These are phyloP conservation scores for Nomada ferruginata DNA, from an alignment of 2,888 invertebrate species.

Conservation along the genomic window DNA sequence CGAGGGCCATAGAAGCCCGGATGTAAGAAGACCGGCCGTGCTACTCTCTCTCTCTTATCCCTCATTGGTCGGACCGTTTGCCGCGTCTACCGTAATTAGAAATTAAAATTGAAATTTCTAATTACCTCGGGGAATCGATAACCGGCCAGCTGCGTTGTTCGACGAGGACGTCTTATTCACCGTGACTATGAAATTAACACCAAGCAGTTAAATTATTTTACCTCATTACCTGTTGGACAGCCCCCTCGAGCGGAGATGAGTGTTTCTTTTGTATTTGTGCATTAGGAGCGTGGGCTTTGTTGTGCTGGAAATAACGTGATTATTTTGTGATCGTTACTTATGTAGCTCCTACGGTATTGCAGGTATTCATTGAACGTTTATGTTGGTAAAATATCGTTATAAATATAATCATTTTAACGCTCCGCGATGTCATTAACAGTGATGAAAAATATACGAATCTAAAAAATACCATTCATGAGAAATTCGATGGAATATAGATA, in stretches of 20 bases:
- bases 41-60: neutral
- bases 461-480: no score
- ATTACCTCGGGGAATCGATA: slow-evolving; percentile 47
- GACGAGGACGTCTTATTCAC: slow-evolving; percentile 11
- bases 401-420: no score
- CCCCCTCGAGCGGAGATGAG: neutral
- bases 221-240: slow-evolving; percentile 8
- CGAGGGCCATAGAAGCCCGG: slow-evolving; percentile 13
- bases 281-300: neutral
- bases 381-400: no score
- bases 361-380: no score
- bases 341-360: no score
- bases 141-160: slow-evolving; percentile 8
- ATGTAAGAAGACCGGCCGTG: neutral
- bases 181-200: slow-evolving; percentile 31
- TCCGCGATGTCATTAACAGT: no score
- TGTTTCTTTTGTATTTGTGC: neutral
- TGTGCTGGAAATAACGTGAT: neutral
- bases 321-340: no score
- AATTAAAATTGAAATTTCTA: slow-evolving; percentile 56
- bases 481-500: no score
- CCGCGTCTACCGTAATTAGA: slow-evolving; percentile 33
- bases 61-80: neutral
- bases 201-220: slow-evolving; percentile 26
- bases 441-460: no score